Conservation (phyloP, 1,140 invertebrate species). For the Diplogasteroides magnus region DNA sequence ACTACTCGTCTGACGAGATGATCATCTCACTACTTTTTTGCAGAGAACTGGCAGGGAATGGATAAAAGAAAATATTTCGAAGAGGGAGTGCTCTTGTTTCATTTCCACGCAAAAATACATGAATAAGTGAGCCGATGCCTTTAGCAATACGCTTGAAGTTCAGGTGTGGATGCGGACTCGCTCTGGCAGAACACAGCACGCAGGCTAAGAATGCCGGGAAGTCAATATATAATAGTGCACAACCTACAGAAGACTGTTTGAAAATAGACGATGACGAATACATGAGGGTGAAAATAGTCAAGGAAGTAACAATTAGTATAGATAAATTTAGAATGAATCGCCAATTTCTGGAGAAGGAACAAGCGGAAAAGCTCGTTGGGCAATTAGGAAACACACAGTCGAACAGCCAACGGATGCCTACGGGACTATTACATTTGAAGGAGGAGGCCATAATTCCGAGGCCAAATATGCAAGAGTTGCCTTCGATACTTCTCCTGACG, state of each 20-base stretch:
- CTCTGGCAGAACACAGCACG: constrained; percentile 19
- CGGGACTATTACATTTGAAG: not conserved
- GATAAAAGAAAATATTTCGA: constrained; percentile 88
- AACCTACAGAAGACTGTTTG: constrained; percentile 3
- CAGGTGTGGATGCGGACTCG: constrained; percentile 34
- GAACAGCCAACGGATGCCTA: not conserved
- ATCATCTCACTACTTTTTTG: not conserved
- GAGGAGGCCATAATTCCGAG: constrained; percentile 83
- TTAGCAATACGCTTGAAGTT: not conserved
- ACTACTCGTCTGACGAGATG: constrained; percentile 6
- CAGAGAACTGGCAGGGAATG: constrained; percentile 60
- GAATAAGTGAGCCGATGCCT: constrained; percentile 55
- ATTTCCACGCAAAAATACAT: constrained; percentile 57
- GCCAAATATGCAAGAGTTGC: constrained; percentile 86
- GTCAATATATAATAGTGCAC: not conserved
- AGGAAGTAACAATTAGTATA: constrained; percentile 1
- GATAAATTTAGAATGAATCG: constrained; percentile 8
- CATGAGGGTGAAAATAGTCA: constrained; percentile 19
- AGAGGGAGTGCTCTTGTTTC: constrained; percentile 83
- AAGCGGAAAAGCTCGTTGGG: not conserved
- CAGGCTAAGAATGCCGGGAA: constrained; percentile 11
- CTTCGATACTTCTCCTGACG: constrained; percentile 85
- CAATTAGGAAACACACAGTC: not conserved
- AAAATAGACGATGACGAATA: too few relatives aligned
- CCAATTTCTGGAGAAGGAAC: not conserved